phyloP scores from a whole-genome alignment of 2,113 vertebrate species.

The Cisticola juncidis region DNA sequence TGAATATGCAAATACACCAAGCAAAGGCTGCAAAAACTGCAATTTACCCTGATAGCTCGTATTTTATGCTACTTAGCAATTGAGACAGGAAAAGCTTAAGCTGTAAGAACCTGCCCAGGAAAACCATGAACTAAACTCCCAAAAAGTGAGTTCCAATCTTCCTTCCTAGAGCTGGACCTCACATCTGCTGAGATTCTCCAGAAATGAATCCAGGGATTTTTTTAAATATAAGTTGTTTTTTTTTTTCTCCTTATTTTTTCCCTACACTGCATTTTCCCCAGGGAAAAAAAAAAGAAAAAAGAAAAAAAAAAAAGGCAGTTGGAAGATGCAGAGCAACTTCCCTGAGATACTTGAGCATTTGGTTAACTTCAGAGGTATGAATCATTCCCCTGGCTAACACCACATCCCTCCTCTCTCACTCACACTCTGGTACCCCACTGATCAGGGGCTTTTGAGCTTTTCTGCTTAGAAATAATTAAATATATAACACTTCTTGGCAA shows the following conservation, averaged over 20 bases:
- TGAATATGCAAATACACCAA: constrained; percentile 29
- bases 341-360: background rate
- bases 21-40: background rate
- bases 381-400: background rate
- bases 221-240: background rate
- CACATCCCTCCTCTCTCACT: background rate
- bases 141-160: background rate
- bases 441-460: background rate
- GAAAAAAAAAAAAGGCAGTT: background rate
- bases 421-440: background rate
- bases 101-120: background rate
- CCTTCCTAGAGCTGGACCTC: background rate
- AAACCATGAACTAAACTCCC: background rate
- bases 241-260: fast-evolving
- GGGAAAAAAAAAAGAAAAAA: background rate
- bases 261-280: background rate
- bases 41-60: background rate
- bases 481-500: constrained; percentile 34
- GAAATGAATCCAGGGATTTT: background rate
- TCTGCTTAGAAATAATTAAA: constrained; percentile 57
- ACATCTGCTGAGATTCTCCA: background rate
- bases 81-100: background rate
- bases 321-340: background rate
- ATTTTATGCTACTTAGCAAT: constrained; percentile 11
- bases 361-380: constrained; percentile 5